A percentile compares a stretch with the other conserved stretches of the same genome.
Conservation (phyloP, 1,140 invertebrate genomes). For the Penaeus vannamei region DNA sequence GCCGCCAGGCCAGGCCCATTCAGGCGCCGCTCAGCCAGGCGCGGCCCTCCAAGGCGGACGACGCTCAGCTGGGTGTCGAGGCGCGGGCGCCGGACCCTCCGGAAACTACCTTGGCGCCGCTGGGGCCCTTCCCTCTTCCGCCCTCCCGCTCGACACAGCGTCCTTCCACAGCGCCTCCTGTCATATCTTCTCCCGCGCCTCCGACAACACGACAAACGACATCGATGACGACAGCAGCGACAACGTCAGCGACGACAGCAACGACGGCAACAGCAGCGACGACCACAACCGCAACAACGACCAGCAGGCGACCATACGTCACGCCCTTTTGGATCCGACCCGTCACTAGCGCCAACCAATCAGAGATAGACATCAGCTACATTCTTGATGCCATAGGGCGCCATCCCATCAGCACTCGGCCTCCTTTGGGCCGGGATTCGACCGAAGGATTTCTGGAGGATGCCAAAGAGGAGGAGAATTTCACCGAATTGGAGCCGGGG, state of each 20-base stretch:
- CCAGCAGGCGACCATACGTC: not conserved
- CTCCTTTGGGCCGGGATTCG: not conserved
- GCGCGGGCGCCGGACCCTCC: not conserved
- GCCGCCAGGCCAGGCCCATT: not conserved
- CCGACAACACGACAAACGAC: conserved; percentile 30
- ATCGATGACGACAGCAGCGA: not conserved
- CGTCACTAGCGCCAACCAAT: not conserved
- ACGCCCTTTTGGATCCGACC: conserved; percentile 42
- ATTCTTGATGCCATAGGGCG: no score
- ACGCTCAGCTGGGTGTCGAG: not conserved
- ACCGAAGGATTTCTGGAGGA: not conserved
- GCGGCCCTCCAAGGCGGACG: not conserved
- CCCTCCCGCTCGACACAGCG: not conserved
- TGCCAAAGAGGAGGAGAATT: conserved; percentile 2
- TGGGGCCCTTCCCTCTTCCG: not conserved
- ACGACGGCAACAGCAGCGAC: no score
- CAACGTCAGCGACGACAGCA: not conserved
- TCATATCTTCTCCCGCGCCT: not conserved
- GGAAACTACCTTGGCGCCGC: not conserved
- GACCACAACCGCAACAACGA: no score
- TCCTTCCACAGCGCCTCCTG: not conserved
- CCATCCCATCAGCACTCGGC: no score
- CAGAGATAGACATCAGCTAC: not conserved
- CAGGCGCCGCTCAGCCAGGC: conserved; percentile 50
- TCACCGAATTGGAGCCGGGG: conserved; percentile 22